Evolutionary conservation across 2,797 vertebrate genomes (phyloP).

Genomic region (Hozukius guyotensis): DNA sequence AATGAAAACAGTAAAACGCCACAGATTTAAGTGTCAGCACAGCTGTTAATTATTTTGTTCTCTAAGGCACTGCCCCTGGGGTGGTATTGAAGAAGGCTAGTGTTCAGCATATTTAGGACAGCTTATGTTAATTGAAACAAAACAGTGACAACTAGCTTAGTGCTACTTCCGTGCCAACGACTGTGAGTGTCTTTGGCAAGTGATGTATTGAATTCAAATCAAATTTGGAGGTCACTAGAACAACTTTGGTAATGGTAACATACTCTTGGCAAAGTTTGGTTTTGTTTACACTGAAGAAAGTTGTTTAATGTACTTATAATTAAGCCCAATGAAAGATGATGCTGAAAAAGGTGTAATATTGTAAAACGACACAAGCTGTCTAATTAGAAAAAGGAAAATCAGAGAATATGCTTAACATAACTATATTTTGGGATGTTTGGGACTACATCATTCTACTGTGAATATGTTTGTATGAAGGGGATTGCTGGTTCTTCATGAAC

Average conservation of each 20-base stretch:
- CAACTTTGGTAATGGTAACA: constrained; percentile 19
- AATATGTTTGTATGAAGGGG: not conserved
- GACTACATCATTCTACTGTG: not conserved
- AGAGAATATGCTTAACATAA: not conserved
- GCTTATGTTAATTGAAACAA: constrained; percentile 58
- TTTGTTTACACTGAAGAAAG: not conserved
- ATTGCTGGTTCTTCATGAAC: constrained; percentile 18
- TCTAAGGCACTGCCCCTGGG: constrained; percentile 48
- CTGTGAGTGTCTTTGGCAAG: constrained; percentile 34
- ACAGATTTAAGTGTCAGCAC: constrained; percentile 57
- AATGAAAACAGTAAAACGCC: constrained; percentile 64
- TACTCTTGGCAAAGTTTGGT: not conserved
- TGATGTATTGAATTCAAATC: constrained; percentile 30
- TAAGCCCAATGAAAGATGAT: not conserved
- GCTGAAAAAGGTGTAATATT: not conserved
- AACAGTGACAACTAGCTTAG: constrained; percentile 30
- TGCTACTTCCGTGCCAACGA: constrained; percentile 15
- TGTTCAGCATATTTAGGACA: constrained; percentile 60
- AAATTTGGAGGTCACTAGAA: constrained; percentile 37
- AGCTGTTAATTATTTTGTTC: constrained; percentile 68
- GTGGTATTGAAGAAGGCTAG: constrained; percentile 45
- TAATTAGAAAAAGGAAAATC: not conserved
- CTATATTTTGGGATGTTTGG: not conserved
- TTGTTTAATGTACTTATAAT: not conserved
- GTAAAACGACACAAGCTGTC: not conserved